Base-by-base conservation (phyloP, 1,140 invertebrate species). In the Neodiprion pinetum region DNA sequence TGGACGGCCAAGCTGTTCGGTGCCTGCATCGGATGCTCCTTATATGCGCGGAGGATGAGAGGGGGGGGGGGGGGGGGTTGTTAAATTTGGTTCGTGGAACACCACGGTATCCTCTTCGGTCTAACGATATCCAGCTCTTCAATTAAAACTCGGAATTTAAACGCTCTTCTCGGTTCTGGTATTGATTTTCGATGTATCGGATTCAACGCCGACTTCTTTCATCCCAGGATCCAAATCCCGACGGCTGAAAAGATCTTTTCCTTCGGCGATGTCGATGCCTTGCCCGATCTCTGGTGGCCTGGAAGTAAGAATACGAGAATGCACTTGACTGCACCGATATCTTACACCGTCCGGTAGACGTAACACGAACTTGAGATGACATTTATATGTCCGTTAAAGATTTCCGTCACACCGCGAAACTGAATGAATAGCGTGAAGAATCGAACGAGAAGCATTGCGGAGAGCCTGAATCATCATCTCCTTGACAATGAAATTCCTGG, bases 401-500 rank as follows among this genome's bases (percentile, higher is more conserved):
- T 40, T 40, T 40, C 5, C 28, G 28, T 40, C 28, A 40, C 2
- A 40, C 28, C 28, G 28, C 28, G 28, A 40, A 40, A 40, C 28
- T 61, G 53, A 61, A 61, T 5, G 28, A 40, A 40, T 40, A 40
- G 28, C 28, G 28, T 40, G 28, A 40, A 40, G 28, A 40, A 40
- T 40, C 28, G 28, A 40, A 40, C 28, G 28, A 40, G 28, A 40
- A 61, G 53, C 53, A 61, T 61, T 9, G 53, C 53, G 53, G 53
- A 61, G 53, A 17, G 53, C n/a, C n/a, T 61, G 53, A 61, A 61
- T 61, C 53, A 61, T 61, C 53, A 61, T 40, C 28, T 40, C 53
- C 78, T 75, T 73, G 76, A 79, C 80, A 81, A 81, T 81, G 74
- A 81, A 80, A 80, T 80, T 80, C 80, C 80, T 80, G 68, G 71